phyloP scores from a whole-genome alignment of 2,888 invertebrate genomes.

The Uropetala carovei region DNA sequence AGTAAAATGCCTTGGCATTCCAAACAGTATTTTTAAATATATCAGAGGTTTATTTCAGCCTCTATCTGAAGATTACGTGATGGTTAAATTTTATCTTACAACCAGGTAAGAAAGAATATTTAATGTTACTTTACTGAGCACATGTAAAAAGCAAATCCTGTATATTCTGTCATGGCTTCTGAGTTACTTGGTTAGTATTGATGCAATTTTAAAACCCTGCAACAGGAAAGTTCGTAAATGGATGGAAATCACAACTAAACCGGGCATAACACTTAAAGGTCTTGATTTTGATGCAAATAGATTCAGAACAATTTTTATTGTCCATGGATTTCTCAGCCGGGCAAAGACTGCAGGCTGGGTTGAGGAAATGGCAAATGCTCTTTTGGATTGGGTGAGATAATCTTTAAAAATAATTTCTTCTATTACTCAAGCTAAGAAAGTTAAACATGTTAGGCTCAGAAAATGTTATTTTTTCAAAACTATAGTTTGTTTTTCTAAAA shows the following conservation, averaged over 20 bases:
- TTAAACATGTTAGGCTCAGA: too few relatives aligned
- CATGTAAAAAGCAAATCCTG: too few relatives aligned
- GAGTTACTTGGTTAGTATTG: too few relatives aligned
- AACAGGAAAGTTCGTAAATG: slow-evolving; percentile 38
- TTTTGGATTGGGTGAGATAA: slow-evolving; percentile 77
- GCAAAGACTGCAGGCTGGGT: slow-evolving; percentile 79
- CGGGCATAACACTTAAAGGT: slow-evolving; percentile 14
- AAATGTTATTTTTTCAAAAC: too few relatives aligned
- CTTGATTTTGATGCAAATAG: slow-evolving; percentile 43
- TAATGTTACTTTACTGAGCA: neutral
- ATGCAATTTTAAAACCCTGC: too few relatives aligned
- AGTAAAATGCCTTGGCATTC: slow-evolving; percentile 29
- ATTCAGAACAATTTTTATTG: slow-evolving; percentile 78
- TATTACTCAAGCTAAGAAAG: too few relatives aligned
- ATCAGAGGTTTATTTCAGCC: neutral
- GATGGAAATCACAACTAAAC: slow-evolving; percentile 9
- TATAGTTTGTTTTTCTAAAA: too few relatives aligned
- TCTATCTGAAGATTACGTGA: neutral
- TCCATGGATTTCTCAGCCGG: slow-evolving; percentile 81
- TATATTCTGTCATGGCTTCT: too few relatives aligned
- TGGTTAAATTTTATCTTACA: slow-evolving; percentile 29
- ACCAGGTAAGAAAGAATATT: slow-evolving; percentile 20
- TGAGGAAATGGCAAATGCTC: slow-evolving; percentile 78
- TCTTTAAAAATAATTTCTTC: neutral
- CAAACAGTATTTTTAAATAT: slow-evolving; percentile 15